Evolutionary conservation across 2,888 invertebrate genomes (phyloP), one percentile per base, ranked within the genome.

Genomic region (Sinopyrophorus schimmeli): DNA sequence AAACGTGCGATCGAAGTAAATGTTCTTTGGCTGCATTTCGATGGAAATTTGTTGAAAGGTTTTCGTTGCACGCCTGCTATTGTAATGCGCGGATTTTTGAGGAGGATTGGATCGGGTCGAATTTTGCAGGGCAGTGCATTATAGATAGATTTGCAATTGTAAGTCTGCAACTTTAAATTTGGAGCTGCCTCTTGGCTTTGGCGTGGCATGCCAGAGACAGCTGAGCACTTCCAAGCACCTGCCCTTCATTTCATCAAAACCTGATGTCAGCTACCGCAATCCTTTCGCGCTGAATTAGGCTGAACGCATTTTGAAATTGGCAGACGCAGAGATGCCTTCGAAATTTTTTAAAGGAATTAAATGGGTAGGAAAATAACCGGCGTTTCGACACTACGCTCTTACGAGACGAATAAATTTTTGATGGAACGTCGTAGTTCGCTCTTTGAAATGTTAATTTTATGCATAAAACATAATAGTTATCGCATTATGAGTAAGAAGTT

Each of bases 181-280:
- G 54, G 42, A 42, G 23, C 40, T 56, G 53, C 15, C 20, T 41
- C 38, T n/a, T 44, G 49, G 32, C 35, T 49, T 41, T 26, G 32
- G 49, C 57, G 56, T 57, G 57, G 58, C 55, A 57, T 57, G 60
- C 58, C 55, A 57, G 53, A 46, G 44, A 53, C 49, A 57, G 56
- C 60, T 62, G 60, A 61, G 54, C 55, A 57, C 50, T 55, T 50
- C 23, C 47, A 40, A 57, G 41, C 61, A 63, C 61, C 61, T 61
- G 61, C 58, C 59, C 55, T 55, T 63, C 64, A 63, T 59, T 64
- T 59, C 58, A 61, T 63, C 63, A 60, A 58, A n/a, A n/a, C 54
- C 39, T 39, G 49, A 50, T 48, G 55, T 54, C 58, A 53, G 34
- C 54, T 49, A 44, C 53, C 54, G 48, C 56, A 59, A 59, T 58